phyloP scores from a whole-genome alignment of 2,888 invertebrate species.

The Parochlus steinenii region DNA sequence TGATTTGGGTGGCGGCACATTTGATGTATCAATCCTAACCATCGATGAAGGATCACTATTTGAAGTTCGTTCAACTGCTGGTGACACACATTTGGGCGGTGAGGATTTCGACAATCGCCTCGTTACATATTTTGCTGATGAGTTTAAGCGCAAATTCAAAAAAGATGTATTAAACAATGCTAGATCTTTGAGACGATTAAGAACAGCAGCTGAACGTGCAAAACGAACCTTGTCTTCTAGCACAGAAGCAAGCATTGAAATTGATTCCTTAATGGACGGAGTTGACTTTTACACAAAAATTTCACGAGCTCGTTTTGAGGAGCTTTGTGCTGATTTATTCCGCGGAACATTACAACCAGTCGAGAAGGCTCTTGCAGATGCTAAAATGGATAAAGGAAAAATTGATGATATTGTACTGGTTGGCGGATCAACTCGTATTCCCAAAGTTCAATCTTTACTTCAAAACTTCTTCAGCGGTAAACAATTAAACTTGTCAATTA shows the following conservation, averaged over 20 bases:
- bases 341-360: conserved; percentile 54
- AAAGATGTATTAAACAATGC: conserved; percentile 33
- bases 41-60: conserved; percentile 49
- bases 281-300: conserved; percentile 64
- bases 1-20: conserved; percentile 40
- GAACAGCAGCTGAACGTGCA: conserved; percentile 36
- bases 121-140: conserved; percentile 38
- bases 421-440: conserved; percentile 72
- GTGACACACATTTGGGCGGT: conserved; percentile 57
- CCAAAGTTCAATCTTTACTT: conserved; percentile 65
- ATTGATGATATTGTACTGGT: conserved; percentile 61
- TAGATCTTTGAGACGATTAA: conserved; percentile 30
- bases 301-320: conserved; percentile 61
- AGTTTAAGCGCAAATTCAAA: conserved; percentile 35
- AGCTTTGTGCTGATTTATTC: conserved; percentile 58
- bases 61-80: conserved; percentile 55
- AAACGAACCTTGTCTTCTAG: conserved; percentile 34
- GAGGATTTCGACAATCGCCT: conserved; percentile 43
- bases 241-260: conserved; percentile 34
- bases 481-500: conserved; percentile 66
- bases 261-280: conserved; percentile 34
- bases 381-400: conserved; percentile 57
- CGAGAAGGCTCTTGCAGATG: conserved; percentile 56
- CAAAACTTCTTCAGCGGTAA: conserved; percentile 59
- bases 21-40: conserved; percentile 56